A percentile compares a stretch with the other conserved stretches of the same genome.
Evolutionary conservation across 2,888 invertebrate genomes (phyloP).

Genomic region (Drepana falcataria): DNA sequence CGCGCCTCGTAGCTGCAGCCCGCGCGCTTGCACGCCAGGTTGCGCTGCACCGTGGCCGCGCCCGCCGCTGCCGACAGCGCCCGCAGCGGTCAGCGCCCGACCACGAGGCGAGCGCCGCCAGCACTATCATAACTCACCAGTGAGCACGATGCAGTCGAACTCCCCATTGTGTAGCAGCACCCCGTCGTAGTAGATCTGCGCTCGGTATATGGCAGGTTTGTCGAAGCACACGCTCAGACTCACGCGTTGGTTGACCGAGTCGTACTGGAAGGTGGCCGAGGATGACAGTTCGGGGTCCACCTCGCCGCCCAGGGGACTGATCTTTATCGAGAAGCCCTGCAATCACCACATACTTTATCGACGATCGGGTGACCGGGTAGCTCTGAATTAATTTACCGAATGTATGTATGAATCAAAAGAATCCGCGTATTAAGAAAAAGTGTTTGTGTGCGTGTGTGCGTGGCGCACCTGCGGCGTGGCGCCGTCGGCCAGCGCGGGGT

Average conservation of each 20-base stretch:
- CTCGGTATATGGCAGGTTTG: constrained; percentile 89
- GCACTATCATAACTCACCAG: too few relatives aligned
- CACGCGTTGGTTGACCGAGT: constrained; percentile 87
- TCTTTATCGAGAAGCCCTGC: constrained; percentile 81
- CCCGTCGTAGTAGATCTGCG: constrained; percentile 86
- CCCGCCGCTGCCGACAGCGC: constrained; percentile 57
- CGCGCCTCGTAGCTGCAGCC: constrained; percentile 82
- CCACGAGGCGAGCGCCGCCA: too few relatives aligned
- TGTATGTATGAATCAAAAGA: too few relatives aligned
- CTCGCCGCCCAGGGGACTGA: constrained; percentile 79
- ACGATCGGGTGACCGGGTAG: too few relatives aligned
- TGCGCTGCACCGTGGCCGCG: constrained; percentile 90
- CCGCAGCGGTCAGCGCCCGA: too few relatives aligned
- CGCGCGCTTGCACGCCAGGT: constrained; percentile 86
- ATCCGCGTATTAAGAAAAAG: too few relatives aligned
- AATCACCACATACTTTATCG: constrained; percentile 6
- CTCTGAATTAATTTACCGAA: too few relatives aligned
- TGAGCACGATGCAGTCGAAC: constrained; percentile 94
- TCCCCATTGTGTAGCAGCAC: constrained; percentile 91
- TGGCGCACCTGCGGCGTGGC: too few relatives aligned
- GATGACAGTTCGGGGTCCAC: constrained; percentile 74
- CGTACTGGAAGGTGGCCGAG: constrained; percentile 84
- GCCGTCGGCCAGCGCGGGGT: neutral
- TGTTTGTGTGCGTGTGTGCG: neutral
- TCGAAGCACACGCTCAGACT: constrained; percentile 87